Evolutionary conservation across 2,888 invertebrate genomes (phyloP).

Genomic region (Drosophila mercatorum): DNA sequence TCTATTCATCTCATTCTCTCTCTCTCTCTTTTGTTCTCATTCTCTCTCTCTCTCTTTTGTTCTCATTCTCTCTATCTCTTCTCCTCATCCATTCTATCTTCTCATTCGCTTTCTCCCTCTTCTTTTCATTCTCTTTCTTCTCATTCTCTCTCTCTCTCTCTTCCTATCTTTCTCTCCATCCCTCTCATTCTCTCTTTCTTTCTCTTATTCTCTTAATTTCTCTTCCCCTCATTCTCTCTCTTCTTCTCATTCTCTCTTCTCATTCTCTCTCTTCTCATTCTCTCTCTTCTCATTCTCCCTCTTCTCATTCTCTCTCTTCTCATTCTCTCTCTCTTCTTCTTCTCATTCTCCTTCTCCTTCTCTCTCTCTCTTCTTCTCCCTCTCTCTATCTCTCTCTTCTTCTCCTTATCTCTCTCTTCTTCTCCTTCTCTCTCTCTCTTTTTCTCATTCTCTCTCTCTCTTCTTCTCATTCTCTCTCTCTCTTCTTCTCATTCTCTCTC

Average conservation of each 20-base stretch:
- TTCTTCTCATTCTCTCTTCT: neutral
- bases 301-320: neutral
- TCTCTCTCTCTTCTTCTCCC: too few species aligned
- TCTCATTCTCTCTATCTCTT: neutral
- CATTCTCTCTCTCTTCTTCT: neutral
- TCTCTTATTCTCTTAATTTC: neutral
- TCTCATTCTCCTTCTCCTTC: too few species aligned
- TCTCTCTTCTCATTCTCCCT: neutral
- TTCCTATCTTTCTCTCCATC: neutral
- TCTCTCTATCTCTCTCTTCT: neutral
- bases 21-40: neutral
- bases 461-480: neutral
- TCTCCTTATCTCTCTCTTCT: too few species aligned
- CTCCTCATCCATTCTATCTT: neutral
- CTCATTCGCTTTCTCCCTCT: neutral
- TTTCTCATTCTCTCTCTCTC: neutral
- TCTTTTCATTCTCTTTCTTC: neutral
- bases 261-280: neutral
- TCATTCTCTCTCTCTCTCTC: too few species aligned
- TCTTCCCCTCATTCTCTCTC: neutral
- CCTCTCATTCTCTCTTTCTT: neutral
- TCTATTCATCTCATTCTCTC: neutral
- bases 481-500: neutral
- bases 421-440: neutral
- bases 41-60: neutral